Percentiles rank a stretch among this genome's conserved stretches.
phyloP scores from a whole-genome alignment of 2,113 vertebrate genomes.

The Oxyura jamaicensis region DNA sequence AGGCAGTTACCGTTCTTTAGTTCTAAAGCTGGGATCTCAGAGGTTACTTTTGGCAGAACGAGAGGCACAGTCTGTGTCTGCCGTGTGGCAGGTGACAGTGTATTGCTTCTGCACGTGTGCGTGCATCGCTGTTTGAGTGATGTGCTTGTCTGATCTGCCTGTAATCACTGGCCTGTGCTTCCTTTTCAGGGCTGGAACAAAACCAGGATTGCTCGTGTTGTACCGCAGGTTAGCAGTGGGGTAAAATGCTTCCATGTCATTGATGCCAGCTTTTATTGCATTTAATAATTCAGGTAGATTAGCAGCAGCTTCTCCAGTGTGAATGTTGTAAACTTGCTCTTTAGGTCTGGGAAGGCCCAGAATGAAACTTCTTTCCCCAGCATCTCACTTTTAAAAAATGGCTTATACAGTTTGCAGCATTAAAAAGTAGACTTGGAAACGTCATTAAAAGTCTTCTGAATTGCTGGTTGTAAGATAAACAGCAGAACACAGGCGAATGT shows the following conservation, averaged over 20 bases:
- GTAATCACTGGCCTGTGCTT: not conserved
- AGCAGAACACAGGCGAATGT: not conserved
- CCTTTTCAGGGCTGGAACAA: not conserved
- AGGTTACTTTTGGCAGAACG: not conserved
- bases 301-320: not conserved
- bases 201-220: not conserved
- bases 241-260: not conserved
- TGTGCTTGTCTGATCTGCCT: not conserved
- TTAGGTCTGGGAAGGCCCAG: not conserved
- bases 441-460: not conserved
- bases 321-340: not conserved
- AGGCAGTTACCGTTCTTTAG: not conserved
- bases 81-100: rapidly evolving
- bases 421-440: not conserved
- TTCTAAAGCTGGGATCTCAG: not conserved
- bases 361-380: not conserved
- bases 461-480: not conserved
- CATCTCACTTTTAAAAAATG: not conserved
- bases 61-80: not conserved
- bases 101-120: not conserved
- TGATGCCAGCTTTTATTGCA: not conserved
- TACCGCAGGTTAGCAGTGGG: not conserved
- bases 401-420: not conserved
- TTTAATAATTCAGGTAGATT: not conserved
- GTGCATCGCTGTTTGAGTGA: rapidly evolving